phyloP scores from a whole-genome alignment of 2,113 vertebrate species.

The Benitochromis conjunctus region DNA sequence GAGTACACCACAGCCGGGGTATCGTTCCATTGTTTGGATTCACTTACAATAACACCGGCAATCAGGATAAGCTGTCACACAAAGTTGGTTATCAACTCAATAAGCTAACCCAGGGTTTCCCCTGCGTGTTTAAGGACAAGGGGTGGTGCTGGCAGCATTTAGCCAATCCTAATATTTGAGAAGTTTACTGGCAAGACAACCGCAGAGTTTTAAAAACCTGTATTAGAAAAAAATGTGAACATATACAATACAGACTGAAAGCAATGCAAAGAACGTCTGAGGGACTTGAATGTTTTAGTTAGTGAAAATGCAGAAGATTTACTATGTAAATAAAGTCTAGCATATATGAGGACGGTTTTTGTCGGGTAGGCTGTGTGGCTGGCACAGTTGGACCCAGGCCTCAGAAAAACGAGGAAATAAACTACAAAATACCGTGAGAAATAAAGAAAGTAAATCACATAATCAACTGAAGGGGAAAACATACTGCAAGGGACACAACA shows the following conservation, averaged over 20 bases:
- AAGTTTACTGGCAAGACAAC: background rate
- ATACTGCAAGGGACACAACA: background rate
- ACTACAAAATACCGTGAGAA: background rate
- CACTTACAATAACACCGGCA: background rate
- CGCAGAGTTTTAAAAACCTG: background rate
- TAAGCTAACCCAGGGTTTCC: background rate
- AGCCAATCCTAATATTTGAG: background rate
- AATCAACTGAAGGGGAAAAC: accelerated
- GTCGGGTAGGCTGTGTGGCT: accelerated
- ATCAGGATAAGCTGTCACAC: background rate
- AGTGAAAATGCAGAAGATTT: background rate
- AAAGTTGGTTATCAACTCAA: background rate
- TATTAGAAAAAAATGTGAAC: background rate
- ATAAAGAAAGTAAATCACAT: background rate
- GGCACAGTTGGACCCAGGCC: background rate
- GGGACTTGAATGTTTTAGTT: background rate
- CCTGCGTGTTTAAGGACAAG: background rate
- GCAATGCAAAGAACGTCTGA: accelerated
- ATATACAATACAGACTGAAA: background rate
- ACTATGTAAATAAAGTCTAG: background rate
- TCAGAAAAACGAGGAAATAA: accelerated
- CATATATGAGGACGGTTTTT: background rate
- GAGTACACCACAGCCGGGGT: background rate
- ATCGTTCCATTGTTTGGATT: background rate
- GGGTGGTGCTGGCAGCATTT: background rate